phyloP scores from a whole-genome alignment of 1,140 invertebrate species.

The Penaeus chinensis region DNA sequence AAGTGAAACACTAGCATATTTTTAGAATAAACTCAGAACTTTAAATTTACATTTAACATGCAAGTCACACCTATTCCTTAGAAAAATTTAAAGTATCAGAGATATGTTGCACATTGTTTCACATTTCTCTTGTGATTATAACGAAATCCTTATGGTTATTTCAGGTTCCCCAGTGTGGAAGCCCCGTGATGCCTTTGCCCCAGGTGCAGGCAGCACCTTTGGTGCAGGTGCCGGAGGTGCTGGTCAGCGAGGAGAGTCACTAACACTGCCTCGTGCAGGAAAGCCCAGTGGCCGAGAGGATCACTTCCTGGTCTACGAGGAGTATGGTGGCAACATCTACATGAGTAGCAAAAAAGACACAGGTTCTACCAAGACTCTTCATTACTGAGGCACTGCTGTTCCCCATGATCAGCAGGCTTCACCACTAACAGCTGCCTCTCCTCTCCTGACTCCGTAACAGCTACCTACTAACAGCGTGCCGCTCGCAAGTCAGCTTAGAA shows the following conservation, averaged over 20 bases:
- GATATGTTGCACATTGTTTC: no score
- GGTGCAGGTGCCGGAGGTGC: slow-evolving; percentile 41
- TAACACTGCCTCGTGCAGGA: slow-evolving; percentile 69
- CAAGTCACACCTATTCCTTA: no score
- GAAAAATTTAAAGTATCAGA: no score
- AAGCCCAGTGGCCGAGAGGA: slow-evolving; percentile 64
- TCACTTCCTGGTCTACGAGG: slow-evolving; percentile 66
- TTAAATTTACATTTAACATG: no score
- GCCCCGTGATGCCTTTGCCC: slow-evolving; percentile 77
- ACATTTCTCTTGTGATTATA: no score
- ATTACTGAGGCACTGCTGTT: slow-evolving; percentile 42
- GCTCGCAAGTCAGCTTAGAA: slow-evolving; percentile 34
- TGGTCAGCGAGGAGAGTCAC: slow-evolving; percentile 64
- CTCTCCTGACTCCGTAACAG: slow-evolving; percentile 26
- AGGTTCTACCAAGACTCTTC: slow-evolving; percentile 57
- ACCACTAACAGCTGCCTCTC: slow-evolving; percentile 15
- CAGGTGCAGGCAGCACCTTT: slow-evolving; percentile 29
- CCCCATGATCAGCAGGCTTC: slow-evolving; percentile 10
- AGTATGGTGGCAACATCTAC: slow-evolving; percentile 64
- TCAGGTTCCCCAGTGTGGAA: slow-evolving; percentile 92
- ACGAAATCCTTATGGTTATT: slow-evolving; percentile 70
- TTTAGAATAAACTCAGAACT: no score
- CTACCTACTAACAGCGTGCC: slow-evolving; percentile 32
- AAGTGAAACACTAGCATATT: no score
- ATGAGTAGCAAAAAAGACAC: slow-evolving; percentile 57